Evolutionary conservation across 2,888 invertebrate genomes (phyloP).

Genomic region (Chloroclysta siterata): DNA sequence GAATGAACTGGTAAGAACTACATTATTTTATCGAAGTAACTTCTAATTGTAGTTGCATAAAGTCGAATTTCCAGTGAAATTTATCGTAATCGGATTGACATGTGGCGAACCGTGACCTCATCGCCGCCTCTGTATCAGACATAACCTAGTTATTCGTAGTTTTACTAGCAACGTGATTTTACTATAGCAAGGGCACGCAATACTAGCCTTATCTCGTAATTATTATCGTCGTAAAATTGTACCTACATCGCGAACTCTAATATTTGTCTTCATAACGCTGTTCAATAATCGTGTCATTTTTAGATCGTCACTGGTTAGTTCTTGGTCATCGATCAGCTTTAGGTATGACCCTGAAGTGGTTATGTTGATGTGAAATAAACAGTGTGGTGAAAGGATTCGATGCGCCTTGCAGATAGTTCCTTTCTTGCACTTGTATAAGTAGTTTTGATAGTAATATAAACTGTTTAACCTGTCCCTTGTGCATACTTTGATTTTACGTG

Average conservation of each 20-base stretch:
- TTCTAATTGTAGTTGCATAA: not conserved
- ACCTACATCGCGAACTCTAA: constrained; percentile 58
- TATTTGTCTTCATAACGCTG: constrained; percentile 48
- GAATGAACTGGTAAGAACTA: not conserved
- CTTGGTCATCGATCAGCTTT: not conserved
- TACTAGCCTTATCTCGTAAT: constrained; percentile 57
- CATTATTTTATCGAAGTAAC: not conserved
- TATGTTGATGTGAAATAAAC: not conserved
- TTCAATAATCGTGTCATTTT: constrained; percentile 4
- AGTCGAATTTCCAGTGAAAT: not conserved
- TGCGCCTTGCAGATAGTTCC: constrained; percentile 4
- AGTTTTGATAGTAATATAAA: constrained; percentile 57
- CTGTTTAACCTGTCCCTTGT: not conserved
- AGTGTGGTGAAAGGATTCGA: not conserved
- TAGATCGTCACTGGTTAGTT: not conserved
- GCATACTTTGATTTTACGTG: constrained; percentile 16
- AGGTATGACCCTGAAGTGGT: not conserved
- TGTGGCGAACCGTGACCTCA: not conserved
- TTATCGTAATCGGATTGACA: not conserved
- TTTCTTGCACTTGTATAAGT: constrained; percentile 26
- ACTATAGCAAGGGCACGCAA: constrained; percentile 57
- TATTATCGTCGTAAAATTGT: constrained; percentile 35
- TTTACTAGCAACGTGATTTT: constrained; percentile 39
- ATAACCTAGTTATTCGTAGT: not conserved
- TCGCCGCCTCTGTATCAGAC: not conserved